A percentile compares a stretch with the other conserved stretches of the same genome.
phyloP scores from a whole-genome alignment of 2,888 invertebrate genomes.

The Morinoia aosen region DNA sequence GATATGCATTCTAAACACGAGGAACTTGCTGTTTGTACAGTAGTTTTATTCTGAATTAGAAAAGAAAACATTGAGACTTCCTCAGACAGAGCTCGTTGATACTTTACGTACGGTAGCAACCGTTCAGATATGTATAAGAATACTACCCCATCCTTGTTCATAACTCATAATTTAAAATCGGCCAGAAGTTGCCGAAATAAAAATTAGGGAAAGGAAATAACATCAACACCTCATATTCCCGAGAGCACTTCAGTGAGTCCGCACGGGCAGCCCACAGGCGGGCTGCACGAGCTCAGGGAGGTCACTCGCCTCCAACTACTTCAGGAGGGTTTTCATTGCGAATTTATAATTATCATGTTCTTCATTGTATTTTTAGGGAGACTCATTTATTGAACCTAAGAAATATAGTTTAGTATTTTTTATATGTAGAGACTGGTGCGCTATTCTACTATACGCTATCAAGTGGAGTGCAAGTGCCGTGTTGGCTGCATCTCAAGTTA shows the following conservation, averaged over 20 bases:
- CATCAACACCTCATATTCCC: neutral
- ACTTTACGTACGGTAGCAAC: too few relatives aligned
- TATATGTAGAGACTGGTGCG: too few relatives aligned
- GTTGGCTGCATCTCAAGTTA: neutral
- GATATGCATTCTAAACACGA: too few relatives aligned
- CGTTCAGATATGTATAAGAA: too few relatives aligned
- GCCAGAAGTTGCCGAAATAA: neutral
- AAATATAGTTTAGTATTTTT: neutral
- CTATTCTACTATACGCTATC: too few relatives aligned
- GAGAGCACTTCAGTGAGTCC: neutral
- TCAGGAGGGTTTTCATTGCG: neutral
- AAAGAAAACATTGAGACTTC: too few relatives aligned
- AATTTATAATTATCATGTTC: neutral
- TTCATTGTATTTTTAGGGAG: neutral
- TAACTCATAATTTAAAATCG: neutral
- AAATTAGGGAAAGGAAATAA: neutral
- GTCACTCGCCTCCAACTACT: neutral
- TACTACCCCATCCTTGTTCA: neutral
- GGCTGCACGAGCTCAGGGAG: neutral
- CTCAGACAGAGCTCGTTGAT: too few relatives aligned
- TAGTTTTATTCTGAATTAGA: too few relatives aligned
- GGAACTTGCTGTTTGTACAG: too few relatives aligned
- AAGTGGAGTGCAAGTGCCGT: too few relatives aligned
- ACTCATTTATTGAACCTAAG: neutral
- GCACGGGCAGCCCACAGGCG: neutral